Evolutionary conservation across 2,888 invertebrate species (phyloP), one percentile per base, ranked within the genome.

Genomic region (Chouioia cunea): DNA sequence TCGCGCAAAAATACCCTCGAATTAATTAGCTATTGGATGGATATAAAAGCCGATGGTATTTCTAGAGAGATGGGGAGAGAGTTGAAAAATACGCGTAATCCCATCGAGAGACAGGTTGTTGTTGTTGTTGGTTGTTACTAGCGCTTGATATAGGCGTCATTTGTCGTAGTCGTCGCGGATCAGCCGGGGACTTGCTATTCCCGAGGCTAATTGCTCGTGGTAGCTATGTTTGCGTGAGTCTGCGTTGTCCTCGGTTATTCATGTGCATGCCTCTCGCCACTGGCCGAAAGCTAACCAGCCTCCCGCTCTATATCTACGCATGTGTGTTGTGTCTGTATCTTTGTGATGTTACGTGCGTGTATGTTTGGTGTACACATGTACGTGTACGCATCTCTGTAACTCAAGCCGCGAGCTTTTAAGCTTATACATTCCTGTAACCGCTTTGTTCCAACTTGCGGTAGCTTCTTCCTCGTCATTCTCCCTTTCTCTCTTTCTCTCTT

Each of bases 181-280:
- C 48, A 63, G 52, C 58, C 16, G 44, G 2, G 23, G 14, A 63
- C 57, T 50, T 62, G 43, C 43, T 57, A 27, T 14, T 36, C 18
- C 16, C n/a, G 20, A 15, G 27, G 36, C 66, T 71, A 71, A 71
- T 71, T 66, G 66, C 66, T 63, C 57, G 58, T 62, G 65, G 62
- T 62, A 57, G 62, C 60, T 54, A n/a, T n/a, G 60, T 60, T 70
- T 54, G 43, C 50, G 70, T 65, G 65, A 70, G 56, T 63, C 57
- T 50, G 36, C 36, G n/a, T n/a, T n/a, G 50, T 20, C 16, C n/a
- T 20, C 44, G 59, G 53, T 27, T 58, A 70, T 65, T 70, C 59
- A 59, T 47, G 69, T 36, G 53, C 16, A 10, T 20, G 15, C 47
- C n/a, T 47, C n/a, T 16, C n/a, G n/a, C n/a, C n/a, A n/a, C n/a